Base-by-base conservation (phyloP, 2,888 invertebrate genomes). In the Argynnis bischoffii region DNA sequence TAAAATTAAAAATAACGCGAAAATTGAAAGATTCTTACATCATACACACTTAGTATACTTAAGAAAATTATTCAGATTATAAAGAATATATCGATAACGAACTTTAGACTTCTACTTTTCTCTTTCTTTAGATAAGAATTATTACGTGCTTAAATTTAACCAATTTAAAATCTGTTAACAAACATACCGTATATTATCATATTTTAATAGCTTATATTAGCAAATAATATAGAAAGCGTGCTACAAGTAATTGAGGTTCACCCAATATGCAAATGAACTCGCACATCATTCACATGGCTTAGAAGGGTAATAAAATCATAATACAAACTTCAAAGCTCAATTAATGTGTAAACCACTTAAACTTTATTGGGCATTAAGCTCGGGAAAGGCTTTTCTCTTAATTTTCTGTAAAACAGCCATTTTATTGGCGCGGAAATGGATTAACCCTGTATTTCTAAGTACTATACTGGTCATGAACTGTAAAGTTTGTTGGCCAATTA, bases 281-380 rank as follows among this genome's bases (percentile, higher is more conserved):
- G 26, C 48, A 59, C 48, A 48, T 59, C 47, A 59, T 59, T 59
- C 59, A 59, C 59, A 48, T 59, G 47, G n/a, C 21, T 55, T 21
- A 56, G 54, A 48, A 59, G 47, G 61, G 53, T 63, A 46, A 54
- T 69, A 56, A 69, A 66, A 69, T 56, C 53, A 63, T 66, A 61
- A 66, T 59, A 61, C 53, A 56, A 59, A 69, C 51, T 57, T 57
- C 51, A 57, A 41, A 35, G 51, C 18, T 26, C 64, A 57, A 64
- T 64, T 57, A 64, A 64, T 57, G 26, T 51, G 47, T 56, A 69
- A 63, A 63, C 48, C 56, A 61, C 47, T 63, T 57, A 55, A 55
- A 50, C 50, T 69, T 66, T 67, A 71, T 74, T 72, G 70, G 73
- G 67, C 59, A 70, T 69, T 66, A 72, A 72, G 69, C 48, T 56